These are phyloP conservation scores for Anas capensis DNA, from an alignment of 2,797 vertebrate genomes.

Conservation along the genomic window DNA sequence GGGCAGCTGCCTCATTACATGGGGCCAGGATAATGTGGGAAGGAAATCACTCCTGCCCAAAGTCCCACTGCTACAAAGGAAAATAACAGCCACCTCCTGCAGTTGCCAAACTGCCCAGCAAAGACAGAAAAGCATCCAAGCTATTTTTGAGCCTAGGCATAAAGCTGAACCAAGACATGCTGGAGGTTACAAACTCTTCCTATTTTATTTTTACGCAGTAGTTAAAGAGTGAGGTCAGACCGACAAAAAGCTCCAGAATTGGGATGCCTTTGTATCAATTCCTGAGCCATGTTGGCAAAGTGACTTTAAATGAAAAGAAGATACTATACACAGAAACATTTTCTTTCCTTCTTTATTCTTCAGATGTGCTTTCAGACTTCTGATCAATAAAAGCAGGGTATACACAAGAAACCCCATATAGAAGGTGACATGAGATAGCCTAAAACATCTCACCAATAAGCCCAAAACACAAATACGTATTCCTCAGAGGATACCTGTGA, in stretches of 20 bases:
- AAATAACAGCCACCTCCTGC: not conserved
- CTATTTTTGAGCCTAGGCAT: not conserved
- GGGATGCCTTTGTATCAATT: not conserved
- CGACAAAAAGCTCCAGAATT: not conserved
- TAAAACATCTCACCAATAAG: not conserved
- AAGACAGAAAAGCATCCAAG: not conserved
- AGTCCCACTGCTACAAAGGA: not conserved
- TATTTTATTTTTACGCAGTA: not conserved
- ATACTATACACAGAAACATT: not conserved
- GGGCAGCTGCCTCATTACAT: accelerated
- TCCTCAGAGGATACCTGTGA: not conserved
- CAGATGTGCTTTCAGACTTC: not conserved
- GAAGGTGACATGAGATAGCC: not conserved
- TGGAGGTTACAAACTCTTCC: not conserved
- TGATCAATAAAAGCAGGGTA: not conserved
- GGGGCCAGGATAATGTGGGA: accelerated
- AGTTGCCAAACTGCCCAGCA: not conserved
- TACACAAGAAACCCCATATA: not conserved
- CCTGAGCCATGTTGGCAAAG: accelerated
- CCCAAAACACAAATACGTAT: not conserved
- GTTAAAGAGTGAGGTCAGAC: not conserved
- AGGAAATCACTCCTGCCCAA: not conserved
- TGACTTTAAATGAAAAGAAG: not conserved
- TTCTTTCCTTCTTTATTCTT: not conserved
- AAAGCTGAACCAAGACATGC: not conserved